These are phyloP conservation scores for Solenopsis invicta DNA, from an alignment of 1,140 invertebrate genomes.

Conservation along the genomic window DNA sequence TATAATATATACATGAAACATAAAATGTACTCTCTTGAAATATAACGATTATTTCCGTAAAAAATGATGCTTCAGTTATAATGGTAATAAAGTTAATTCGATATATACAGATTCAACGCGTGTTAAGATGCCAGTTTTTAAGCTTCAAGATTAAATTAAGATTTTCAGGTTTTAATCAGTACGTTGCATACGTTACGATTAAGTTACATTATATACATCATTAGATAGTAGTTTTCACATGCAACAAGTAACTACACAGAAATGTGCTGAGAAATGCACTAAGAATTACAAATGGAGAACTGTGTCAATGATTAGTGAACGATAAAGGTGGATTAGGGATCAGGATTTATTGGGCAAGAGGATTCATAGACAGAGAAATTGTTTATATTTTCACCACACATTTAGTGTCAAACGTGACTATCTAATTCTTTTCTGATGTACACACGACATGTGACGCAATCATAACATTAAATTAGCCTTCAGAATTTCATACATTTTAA, in stretches of 20 bases:
- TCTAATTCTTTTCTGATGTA: background rate
- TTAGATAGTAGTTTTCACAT: conserved; percentile 36
- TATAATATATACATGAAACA: background rate
- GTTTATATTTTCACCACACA: conserved; percentile 24
- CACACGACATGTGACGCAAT: background rate
- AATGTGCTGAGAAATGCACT: conserved; percentile 18
- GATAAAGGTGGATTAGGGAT: background rate
- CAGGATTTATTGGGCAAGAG: too few species aligned
- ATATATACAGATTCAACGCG: background rate
- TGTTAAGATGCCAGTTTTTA: conserved; percentile 19
- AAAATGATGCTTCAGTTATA: background rate
- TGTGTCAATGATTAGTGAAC: background rate
- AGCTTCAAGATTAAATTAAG: conserved; percentile 13
- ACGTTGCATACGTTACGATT: background rate
- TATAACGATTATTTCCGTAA: background rate
- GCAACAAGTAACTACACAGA: conserved; percentile 41
- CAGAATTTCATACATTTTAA: background rate
- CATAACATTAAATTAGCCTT: background rate
- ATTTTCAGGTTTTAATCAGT: background rate
- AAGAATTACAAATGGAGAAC: conserved; percentile 29
- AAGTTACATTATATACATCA: conserved; percentile 41
- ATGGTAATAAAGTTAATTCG: conserved; percentile 1
- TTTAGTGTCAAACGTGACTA: background rate
- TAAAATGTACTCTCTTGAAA: background rate
- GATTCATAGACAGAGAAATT: conserved; percentile 4